Evolutionary conservation across 2,797 vertebrate species (phyloP), one percentile per base, ranked within the genome.

Genomic region (Mallotus villosus): DNA sequence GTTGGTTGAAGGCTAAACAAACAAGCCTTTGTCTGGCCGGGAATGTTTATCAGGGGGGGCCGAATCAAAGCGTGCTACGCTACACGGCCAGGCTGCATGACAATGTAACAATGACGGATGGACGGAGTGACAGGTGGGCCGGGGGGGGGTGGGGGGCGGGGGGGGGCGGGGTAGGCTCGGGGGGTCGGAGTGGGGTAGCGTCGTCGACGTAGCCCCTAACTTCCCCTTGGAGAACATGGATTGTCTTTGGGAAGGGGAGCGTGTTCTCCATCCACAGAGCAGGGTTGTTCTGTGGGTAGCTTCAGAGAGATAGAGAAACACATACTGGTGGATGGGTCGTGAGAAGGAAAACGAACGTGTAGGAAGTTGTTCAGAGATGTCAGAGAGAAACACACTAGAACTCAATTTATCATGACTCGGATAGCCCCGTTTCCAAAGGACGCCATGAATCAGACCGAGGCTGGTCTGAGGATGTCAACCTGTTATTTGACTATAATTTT

Each of bases 1-100:
- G 81, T 77, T 82, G 78, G 78, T 85, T 84, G 83, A 76, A 74
- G 76, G 71, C 74, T 84, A 83, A 89, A 86, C 84, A 85, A 82
- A 83, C 78, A 80, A 37, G 4, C 65, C 74, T 51, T 70, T 70
- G 46, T 81, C 79, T 87, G 77, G 58, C 59, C 55, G 61, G 74
- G 76, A 83, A 76, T 80, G 76, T 78, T 86, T 82, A 86, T 89
- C 81, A 73, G 70, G 49, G n/a, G 70, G 37, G 37, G 37, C 37
- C 1, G 58, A 84, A 86, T 82, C 78, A 84, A 79, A 83, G 82
- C 51, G 58, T 34, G 64, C 70, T 66, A 6, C 37, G 4, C 32
- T 34, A 6, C 37, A 24, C 22, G 55, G 37, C 9, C 55, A 29
- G 71, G 21, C n/a, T 70, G 71, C 78, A 83, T 82, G 59, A 84